Base-by-base conservation (phyloP, 2,888 invertebrate species). In the Strigamia maritima region DNA sequence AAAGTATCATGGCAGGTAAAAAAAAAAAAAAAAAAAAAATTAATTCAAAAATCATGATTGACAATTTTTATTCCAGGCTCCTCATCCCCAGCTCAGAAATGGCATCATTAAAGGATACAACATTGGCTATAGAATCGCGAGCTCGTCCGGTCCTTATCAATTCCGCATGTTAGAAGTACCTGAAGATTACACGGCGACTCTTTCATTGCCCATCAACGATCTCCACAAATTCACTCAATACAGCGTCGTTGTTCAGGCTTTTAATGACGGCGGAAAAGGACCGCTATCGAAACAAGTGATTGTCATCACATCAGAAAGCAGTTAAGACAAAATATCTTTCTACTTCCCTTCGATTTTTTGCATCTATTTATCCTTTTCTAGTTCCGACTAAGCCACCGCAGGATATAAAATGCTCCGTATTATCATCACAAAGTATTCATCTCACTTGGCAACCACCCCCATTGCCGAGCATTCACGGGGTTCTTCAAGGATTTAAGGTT, bases 391-490 rank as follows among this genome's bases (percentile, higher is more conserved):
- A 84, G 79, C 84, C 85, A 19, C 86, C 86, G 7, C 82, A 83
- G 81, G 84, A 81, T 74, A 85, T 85, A 70, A 84, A 82, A 78
- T 85, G 84, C 26, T 84, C 82, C 40, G 83, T 84, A n/a, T 82
- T 84, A 70, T 85, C 83, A 80, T 85, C 84, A 6, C 83, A 84
- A 78, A 84, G 84, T 49, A 83, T 87, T 79, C 83, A 84, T 80
- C 83, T 86, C 14, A 82, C 84, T 16, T 87, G 86, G 86, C 83
- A 84, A 2, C 84, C 85, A 3, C 86, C 86, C 14, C 85, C 86
- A 0, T 82, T 85, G 38, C 83, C 84, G 81, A 84, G 85, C 0
- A 83, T 86, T 3, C 84, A 86, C 80, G 87, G 87, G 0, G 83
- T 86, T 26, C 83, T 87, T 24, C 85, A 85, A 81, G 87, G 87